Evolutionary conservation across 2,888 invertebrate genomes (phyloP).

Genomic region (Tenthredo notha): DNA sequence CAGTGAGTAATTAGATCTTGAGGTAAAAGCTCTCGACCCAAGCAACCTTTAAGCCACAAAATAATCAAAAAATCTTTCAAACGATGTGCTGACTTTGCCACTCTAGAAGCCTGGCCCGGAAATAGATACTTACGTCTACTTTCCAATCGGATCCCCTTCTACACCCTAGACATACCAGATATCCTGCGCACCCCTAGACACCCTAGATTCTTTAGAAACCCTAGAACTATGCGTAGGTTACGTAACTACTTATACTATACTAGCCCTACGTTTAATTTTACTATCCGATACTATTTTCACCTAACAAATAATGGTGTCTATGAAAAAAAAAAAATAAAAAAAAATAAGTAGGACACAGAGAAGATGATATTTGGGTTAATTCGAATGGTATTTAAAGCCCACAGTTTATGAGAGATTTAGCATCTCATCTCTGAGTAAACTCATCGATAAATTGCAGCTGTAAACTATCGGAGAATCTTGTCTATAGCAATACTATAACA

Average conservation of each 20-base stretch:
- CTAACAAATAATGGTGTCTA: neutral
- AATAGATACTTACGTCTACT: slow-evolving; percentile 33
- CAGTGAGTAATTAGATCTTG: slow-evolving; percentile 48
- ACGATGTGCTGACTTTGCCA: slow-evolving; percentile 37
- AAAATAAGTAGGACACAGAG: neutral
- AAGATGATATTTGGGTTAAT: neutral
- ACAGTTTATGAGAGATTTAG: neutral
- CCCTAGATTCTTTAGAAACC: slow-evolving; percentile 2
- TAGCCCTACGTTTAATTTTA: neutral
- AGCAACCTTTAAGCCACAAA: slow-evolving; percentile 30
- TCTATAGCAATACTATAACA: neutral
- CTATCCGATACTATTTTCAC: neutral
- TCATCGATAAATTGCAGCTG: neutral
- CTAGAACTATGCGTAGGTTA: slow-evolving; percentile 19
- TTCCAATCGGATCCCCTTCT: slow-evolving; percentile 30
- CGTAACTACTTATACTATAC: slow-evolving; percentile 15
- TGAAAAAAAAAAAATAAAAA: neutral
- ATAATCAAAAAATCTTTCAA: slow-evolving; percentile 38
- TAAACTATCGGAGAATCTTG: neutral
- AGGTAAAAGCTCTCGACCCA: slow-evolving; percentile 42
- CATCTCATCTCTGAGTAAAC: neutral
- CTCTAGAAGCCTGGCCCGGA: slow-evolving; percentile 31
- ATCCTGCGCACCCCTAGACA: slow-evolving; percentile 10
- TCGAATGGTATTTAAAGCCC: neutral
- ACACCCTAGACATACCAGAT: slow-evolving; percentile 23